Conservation (phyloP, 2,888 invertebrate species). For the Elmis aenea region DNA sequence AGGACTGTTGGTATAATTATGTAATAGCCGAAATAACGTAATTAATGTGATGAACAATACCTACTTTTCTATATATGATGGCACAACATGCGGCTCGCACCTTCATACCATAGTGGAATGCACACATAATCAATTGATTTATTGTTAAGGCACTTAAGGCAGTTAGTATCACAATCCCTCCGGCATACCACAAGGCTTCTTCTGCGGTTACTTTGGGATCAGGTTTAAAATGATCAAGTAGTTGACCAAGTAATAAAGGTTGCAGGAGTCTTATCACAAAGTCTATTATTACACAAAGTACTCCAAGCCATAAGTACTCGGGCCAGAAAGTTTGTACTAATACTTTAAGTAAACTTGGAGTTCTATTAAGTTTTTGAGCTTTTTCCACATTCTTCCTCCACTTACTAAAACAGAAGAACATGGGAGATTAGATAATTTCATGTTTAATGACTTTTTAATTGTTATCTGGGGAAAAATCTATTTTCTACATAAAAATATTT, state of each 20-base stretch:
- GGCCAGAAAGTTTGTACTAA: conserved; percentile 64
- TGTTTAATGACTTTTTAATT: too few relatives aligned
- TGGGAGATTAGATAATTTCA: background rate
- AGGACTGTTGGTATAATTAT: too few relatives aligned
- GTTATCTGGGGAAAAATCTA: too few relatives aligned
- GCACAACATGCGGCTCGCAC: conserved; percentile 78
- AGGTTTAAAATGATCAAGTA: conserved; percentile 62
- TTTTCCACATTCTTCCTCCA: conserved; percentile 61
- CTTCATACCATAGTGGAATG: conserved; percentile 74
- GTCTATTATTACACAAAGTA: conserved; percentile 58
- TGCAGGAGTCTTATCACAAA: conserved; percentile 57
- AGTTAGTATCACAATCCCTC: conserved; percentile 53
- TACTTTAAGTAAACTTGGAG: conserved; percentile 61
- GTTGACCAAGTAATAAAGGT: conserved; percentile 60
- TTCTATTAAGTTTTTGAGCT: conserved; percentile 52
- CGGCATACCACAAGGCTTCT: conserved; percentile 61
- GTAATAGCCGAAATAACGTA: too few relatives aligned
- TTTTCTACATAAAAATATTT: too few relatives aligned
- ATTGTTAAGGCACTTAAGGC: conserved; percentile 55
- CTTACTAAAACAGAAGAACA: conserved; percentile 50
- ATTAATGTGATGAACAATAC: too few relatives aligned
- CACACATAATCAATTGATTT: conserved; percentile 63
- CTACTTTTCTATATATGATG: conserved; percentile 80
- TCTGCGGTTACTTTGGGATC: conserved; percentile 48
- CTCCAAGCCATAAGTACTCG: conserved; percentile 59